Base-by-base conservation (phyloP, 1,140 invertebrate genomes). In the Euglossa dilemma region DNA sequence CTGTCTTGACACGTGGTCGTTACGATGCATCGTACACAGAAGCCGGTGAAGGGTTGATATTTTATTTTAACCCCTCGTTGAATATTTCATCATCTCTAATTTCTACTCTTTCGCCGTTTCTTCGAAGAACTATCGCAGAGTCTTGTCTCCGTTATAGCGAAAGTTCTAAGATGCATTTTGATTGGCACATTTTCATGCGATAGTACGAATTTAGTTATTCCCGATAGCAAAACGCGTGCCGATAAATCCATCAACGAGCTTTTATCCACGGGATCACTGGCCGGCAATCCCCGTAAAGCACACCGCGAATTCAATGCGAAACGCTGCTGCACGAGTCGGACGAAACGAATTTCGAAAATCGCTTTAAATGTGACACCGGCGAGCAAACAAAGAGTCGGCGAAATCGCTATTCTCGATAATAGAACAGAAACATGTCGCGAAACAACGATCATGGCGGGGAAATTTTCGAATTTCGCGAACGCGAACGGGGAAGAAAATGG, bases 241-340 rank as follows among this genome's bases (percentile, higher is more conserved):
- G 47, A 79, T 79, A 69, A 79, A 79, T 79, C 50, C 11, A 45
- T 79, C 52, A 25, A 43, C 64, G 14, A 45, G 64, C 23, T 79
- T 57, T 59, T 70, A 79, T 57, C 76, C 11, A 8, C 3, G 0
- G 16, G 43, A 47, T 79, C 66, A 43, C 50, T 36, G 47, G 6
- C 23, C 23, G 23, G 0, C 64, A 16, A 47, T 50, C 45, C 61
- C 8, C 76, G 28, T 28, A 78, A 78, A 78, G 28, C 50, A 67
- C 43, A 12, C 12, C 28, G 63, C 23, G 61, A 56, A 67, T 56
- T 77, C 50, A 43, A 54, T 67, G 47, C 50, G 43, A 14, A 45
- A 52, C 25, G 50, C 47, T 20, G n/a, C 20, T 47, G 50, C 20
- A 9, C 43, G 28, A 64, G 36, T 66, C 36, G 23, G 45, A 67